Evolutionary conservation across 1,140 invertebrate genomes (phyloP).

Genomic region (Vanessa atalanta): DNA sequence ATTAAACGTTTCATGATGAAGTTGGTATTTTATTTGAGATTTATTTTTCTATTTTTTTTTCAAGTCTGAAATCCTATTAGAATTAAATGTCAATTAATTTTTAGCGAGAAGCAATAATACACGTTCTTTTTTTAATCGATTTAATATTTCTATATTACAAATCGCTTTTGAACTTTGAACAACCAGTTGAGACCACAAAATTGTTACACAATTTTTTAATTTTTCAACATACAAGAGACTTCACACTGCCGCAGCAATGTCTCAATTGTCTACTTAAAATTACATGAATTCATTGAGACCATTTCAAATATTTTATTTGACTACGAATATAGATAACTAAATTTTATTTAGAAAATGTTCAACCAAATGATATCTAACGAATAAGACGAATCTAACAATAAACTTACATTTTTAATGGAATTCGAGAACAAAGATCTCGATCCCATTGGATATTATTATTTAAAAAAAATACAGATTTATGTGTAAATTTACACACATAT

Average conservation of each 20-base stretch:
- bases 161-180: slow-evolving; percentile 72
- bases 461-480: slow-evolving; percentile 13
- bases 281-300: slow-evolving; percentile 26
- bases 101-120: slow-evolving; percentile 3
- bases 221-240: slow-evolving; percentile 27
- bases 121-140: slow-evolving; percentile 56
- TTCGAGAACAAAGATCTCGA: background rate
- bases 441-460: too few relatives aligned
- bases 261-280: slow-evolving; percentile 32
- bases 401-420: background rate
- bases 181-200: slow-evolving; percentile 63
- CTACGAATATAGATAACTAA: background rate
- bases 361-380: background rate
- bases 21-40: slow-evolving; percentile 45
- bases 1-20: slow-evolving; percentile 67
- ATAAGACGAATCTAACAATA: background rate
- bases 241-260: background rate
- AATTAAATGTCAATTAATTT: background rate
- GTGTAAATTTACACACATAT: slow-evolving; percentile 15
- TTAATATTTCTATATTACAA: slow-evolving; percentile 75
- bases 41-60: slow-evolving; percentile 2
- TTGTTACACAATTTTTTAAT: slow-evolving; percentile 52
- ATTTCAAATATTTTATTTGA: slow-evolving; percentile 36
- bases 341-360: background rate
- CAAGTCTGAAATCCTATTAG: background rate